These are phyloP conservation scores for Drosophila kurseongensis DNA, from an alignment of 1,140 invertebrate species.

Conservation along the genomic window DNA sequence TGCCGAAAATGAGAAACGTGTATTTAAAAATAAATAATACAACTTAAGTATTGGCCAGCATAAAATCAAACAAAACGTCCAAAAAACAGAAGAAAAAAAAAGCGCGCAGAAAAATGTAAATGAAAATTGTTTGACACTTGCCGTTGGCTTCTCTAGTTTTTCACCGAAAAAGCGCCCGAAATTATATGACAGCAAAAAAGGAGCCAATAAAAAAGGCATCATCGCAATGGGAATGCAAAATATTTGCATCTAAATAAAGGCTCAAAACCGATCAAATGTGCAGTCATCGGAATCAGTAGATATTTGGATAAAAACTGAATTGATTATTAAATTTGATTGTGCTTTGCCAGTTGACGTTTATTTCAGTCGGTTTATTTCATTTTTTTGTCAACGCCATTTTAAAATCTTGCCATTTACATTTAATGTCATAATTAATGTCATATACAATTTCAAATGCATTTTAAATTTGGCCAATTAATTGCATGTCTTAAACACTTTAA, in stretches of 20 bases:
- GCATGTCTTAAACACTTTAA: not conserved
- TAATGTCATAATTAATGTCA: not conserved
- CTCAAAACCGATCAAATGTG: conserved; percentile 1
- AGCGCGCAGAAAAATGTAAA: not conserved
- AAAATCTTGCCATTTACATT: not conserved
- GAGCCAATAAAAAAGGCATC: conserved; percentile 3
- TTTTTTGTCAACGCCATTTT: not conserved
- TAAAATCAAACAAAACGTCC: conserved; percentile 13
- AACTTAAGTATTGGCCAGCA: conserved; percentile 5
- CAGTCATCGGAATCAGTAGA: conserved; percentile 9
- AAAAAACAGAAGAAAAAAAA: not conserved
- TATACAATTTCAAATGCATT: not conserved
- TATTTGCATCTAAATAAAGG: conserved; percentile 23
- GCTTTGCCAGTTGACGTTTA: not conserved
- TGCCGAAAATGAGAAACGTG: conserved; percentile 1
- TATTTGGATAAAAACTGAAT: conserved; percentile 5
- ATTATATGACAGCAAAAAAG: not conserved
- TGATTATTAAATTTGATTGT: not conserved
- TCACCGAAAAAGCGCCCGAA: not conserved
- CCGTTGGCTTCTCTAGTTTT: conserved; percentile 8
- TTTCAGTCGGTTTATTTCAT: conserved; percentile 1
- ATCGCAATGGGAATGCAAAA: not conserved
- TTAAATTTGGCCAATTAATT: not conserved
- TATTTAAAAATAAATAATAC: conserved; percentile 9
- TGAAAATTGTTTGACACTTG: conserved; percentile 27